phyloP scores from a whole-genome alignment of 2,888 invertebrate species.

The Apocheima hispidaria region DNA sequence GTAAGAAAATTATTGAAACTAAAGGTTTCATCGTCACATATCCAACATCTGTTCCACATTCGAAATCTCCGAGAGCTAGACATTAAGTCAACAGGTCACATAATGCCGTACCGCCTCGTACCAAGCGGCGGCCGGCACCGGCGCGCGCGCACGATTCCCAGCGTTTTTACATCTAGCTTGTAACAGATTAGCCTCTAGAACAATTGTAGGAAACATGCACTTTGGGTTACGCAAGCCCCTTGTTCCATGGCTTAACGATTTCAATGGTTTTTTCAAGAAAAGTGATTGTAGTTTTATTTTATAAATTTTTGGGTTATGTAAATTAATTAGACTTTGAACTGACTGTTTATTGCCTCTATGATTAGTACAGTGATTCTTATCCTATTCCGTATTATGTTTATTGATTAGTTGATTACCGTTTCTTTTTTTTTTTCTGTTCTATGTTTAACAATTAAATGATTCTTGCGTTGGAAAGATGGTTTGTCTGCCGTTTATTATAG shows the following conservation, averaged over 20 bases:
- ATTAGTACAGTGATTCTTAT: background rate
- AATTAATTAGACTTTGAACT: constrained; percentile 15
- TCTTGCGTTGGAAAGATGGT: too few relatives aligned
- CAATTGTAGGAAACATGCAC: constrained; percentile 61
- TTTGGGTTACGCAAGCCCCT: constrained; percentile 51
- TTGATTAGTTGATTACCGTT: background rate
- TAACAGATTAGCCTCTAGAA: constrained; percentile 56
- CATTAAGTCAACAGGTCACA: constrained; percentile 44
- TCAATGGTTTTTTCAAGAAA: constrained; percentile 30
- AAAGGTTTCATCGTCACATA: constrained; percentile 10
- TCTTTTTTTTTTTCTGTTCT: background rate
- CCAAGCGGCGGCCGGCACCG: constrained; percentile 71
- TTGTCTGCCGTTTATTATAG: background rate
- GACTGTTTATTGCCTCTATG: background rate
- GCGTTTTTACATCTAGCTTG: constrained; percentile 62
- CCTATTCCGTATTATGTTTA: background rate
- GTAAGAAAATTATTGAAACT: background rate
- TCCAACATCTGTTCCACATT: constrained; percentile 38
- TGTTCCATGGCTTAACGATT: constrained; percentile 38
- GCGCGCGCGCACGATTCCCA: constrained; percentile 57
- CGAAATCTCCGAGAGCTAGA: constrained; percentile 35
- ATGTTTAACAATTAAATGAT: too few relatives aligned
- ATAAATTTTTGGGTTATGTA: constrained; percentile 7
- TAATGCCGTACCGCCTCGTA: constrained; percentile 65
- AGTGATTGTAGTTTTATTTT: constrained; percentile 20